These are phyloP conservation scores for Vidua macroura DNA, from an alignment of 2,113 vertebrate species.

Conservation along the genomic window DNA sequence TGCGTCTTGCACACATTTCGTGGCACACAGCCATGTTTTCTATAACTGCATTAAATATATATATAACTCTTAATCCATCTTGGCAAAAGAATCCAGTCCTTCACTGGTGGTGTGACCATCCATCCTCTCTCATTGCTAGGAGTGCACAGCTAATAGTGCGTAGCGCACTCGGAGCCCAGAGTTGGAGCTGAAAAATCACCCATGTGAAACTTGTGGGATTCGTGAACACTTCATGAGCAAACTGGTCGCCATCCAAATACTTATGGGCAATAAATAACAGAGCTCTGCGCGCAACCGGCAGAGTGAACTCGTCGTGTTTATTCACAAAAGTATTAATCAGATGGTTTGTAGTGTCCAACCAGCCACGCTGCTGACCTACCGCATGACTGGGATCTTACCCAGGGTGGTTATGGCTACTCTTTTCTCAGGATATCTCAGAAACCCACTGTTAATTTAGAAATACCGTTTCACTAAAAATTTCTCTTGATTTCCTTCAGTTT, in stretches of 20 bases:
- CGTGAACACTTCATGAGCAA: slow-evolving; percentile 34
- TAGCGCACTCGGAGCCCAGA: not conserved
- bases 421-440: not conserved
- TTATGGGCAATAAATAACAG: slow-evolving; percentile 43
- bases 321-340: slow-evolving; percentile 39
- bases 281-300: not conserved
- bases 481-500: slow-evolving; percentile 71
- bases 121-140: not conserved
- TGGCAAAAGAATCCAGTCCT: slow-evolving; percentile 17
- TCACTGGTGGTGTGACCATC: not conserved
- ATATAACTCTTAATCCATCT: slow-evolving; percentile 34
- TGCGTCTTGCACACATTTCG: slow-evolving; percentile 43
- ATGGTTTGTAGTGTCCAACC: not conserved
- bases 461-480: not conserved
- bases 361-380: not conserved
- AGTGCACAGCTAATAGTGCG: not conserved
- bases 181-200: not conserved
- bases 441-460: not conserved
- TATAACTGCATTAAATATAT: slow-evolving; percentile 50
- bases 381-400: not conserved
- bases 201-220: slow-evolving; percentile 39
- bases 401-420: not conserved
- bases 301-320: slow-evolving; percentile 31
- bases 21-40: slow-evolving; percentile 35
- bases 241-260: slow-evolving; percentile 43